A percentile compares a stretch with the other conserved stretches of the same genome.
These are phyloP conservation scores for Gasterosteus aculeatus DNA, from an alignment of 2,113 vertebrate species.

Conservation along the genomic window DNA sequence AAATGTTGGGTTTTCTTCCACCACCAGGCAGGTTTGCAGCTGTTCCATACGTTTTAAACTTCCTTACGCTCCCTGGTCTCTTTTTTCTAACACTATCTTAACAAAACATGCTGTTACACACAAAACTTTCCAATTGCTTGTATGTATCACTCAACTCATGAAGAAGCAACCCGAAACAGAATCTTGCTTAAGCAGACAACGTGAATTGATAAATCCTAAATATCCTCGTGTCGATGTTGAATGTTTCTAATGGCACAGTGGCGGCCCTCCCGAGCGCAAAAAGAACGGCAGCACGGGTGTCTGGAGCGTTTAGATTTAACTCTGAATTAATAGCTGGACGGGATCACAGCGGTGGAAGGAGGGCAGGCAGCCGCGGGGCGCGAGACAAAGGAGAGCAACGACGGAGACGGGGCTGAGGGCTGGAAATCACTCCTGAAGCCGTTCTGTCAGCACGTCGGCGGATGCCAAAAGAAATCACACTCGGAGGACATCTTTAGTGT, in stretches of 20 bases:
- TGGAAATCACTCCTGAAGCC: constrained; percentile 36
- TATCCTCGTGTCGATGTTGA: no score
- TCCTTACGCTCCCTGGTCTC: no score
- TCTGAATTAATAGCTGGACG: constrained; percentile 70
- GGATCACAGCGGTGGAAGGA: constrained; percentile 51
- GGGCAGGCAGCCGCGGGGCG: constrained; percentile 49
- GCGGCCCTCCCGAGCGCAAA: constrained; percentile 59
- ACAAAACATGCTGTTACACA: no score
- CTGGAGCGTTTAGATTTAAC: constrained; percentile 68
- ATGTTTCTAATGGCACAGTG: not conserved
- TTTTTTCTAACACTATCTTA: no score
- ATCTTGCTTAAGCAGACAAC: no score
- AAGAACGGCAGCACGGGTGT: constrained; percentile 52
- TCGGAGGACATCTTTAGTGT: constrained; percentile 3
- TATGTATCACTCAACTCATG: no score
- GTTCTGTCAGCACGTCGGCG: constrained; percentile 18
- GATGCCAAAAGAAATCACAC: constrained; percentile 29
- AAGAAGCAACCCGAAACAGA: no score
- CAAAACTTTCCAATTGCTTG: no score
- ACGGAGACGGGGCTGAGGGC: constrained; percentile 19
- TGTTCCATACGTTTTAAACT: no score
- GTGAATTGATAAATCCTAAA: no score
- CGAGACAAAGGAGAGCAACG: constrained; percentile 44
- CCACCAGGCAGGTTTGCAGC: no score
- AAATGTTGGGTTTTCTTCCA: no score